Conservation (phyloP, 1,140 invertebrate species). For the Chironomus striatipennis region DNA sequence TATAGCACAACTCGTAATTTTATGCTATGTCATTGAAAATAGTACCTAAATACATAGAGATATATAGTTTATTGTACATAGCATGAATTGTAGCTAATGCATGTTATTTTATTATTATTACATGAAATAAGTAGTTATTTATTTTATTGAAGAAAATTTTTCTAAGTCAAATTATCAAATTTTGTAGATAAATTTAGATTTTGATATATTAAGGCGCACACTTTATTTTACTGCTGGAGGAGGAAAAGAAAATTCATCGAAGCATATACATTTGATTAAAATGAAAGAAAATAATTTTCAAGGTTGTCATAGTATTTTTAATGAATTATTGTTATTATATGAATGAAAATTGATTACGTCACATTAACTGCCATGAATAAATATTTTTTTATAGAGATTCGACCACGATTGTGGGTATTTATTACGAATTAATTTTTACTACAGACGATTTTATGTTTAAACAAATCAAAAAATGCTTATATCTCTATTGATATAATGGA, state of each 20-base stretch:
- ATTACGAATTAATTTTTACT: background rate
- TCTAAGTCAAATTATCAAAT: no score
- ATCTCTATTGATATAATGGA: no score
- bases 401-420: background rate
- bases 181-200: no score
- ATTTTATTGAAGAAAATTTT: no score
- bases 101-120: background rate
- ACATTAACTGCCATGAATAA: background rate
- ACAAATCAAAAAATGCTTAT: no score
- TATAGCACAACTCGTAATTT: constrained; percentile 17
- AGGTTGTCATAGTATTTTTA: no score
- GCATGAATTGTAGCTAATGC: background rate
- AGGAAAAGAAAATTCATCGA: no score
- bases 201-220: no score
- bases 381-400: background rate
- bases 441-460: no score
- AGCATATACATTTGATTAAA: no score
- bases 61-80: background rate
- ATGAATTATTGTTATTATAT: constrained; percentile 2
- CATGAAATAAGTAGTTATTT: background rate
- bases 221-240: no score
- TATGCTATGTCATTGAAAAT: constrained; percentile 4
- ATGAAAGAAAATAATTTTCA: no score
- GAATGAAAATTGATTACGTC: constrained; percentile 13
- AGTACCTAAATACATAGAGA: background rate